Base-by-base conservation (phyloP, 1,140 invertebrate species). In the Acromyrmex echinatior region DNA sequence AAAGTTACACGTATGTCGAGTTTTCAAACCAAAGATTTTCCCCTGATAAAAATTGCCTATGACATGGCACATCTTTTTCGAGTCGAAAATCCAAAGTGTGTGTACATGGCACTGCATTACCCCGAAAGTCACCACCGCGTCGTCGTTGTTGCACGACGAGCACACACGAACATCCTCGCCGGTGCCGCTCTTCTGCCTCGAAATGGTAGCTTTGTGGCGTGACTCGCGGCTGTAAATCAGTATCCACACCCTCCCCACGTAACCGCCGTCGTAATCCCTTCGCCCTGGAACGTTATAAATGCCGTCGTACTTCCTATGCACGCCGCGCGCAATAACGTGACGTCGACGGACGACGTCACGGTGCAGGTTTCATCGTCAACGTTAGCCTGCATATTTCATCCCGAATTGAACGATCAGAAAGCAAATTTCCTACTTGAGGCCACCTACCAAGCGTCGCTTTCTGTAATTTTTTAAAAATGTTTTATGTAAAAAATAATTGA, bases 141-240 rank as follows among this genome's bases (percentile, higher is more conserved):
- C 16, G 45, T 56, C 35, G 35, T 51, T 49, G 78, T 68, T 18
- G 63, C 62, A 14, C 60, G 71, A 53, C 71, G 70, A n/a, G 81
- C n/a, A 21, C 53, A 28, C 60, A 62, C 65, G 77, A 70, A 79
- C 63, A 28, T 66, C 51, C 74, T 68, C 49, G 31, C 14, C 62
- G 56, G 18, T 25, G 53, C 28, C 71, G 60, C 31, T 58, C n/a
- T n/a, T n/a, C n/a, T n/a, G 58, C 45, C 56, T 71, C 84, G 81
- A 53, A 79, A 86, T 49, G 65, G 35, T 63, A 79, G 88, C 76
- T 85, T 62, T 62, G 65, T 92, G 68, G 79, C 91, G 91, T 93
- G 92, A 92, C 91, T 89, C 73, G 28, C 18, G 79, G 60, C 73
- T 89, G 87, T 93, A 93, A 93, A 93, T 93, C 91, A 91, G 88